Conservation (phyloP, 2,113 vertebrate species). For the Gavia stellata region DNA sequence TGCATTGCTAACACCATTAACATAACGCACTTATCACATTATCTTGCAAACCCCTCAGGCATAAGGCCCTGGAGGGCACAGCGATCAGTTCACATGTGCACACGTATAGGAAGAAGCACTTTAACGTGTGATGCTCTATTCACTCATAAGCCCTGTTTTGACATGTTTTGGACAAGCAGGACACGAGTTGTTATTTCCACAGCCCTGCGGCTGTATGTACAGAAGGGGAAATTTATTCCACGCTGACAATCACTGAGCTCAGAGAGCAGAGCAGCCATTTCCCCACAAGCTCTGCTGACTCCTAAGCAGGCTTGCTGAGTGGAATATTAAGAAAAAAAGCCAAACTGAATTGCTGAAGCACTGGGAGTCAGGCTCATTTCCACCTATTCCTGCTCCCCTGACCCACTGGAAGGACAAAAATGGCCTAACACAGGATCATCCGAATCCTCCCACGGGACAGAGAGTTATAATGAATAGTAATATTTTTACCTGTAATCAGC, state of each 20-base stretch:
- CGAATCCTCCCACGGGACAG: background rate
- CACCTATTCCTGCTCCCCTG: background rate
- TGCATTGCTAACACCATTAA: background rate
- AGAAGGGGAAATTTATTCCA: background rate
- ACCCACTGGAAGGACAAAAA: background rate
- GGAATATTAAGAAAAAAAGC: background rate
- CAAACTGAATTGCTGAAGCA: background rate
- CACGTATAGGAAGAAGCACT: background rate
- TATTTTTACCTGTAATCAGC: slow-evolving; percentile 90
- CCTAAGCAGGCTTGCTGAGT: background rate
- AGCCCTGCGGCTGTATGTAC: background rate
- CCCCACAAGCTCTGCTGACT: background rate
- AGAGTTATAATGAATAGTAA: background rate
- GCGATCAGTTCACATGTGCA: background rate
- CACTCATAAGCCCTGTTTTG: background rate
- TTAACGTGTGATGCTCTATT: background rate
- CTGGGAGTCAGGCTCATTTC: background rate
- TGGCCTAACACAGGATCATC: background rate
- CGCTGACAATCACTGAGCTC: background rate
- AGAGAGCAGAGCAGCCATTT: background rate
- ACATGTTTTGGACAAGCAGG: background rate
- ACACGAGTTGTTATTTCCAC: background rate
- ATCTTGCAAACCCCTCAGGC: background rate
- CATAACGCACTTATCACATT: background rate
- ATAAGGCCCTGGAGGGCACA: background rate